phyloP scores from a whole-genome alignment of 2,888 invertebrate species.

The Cephus sareptanus region DNA sequence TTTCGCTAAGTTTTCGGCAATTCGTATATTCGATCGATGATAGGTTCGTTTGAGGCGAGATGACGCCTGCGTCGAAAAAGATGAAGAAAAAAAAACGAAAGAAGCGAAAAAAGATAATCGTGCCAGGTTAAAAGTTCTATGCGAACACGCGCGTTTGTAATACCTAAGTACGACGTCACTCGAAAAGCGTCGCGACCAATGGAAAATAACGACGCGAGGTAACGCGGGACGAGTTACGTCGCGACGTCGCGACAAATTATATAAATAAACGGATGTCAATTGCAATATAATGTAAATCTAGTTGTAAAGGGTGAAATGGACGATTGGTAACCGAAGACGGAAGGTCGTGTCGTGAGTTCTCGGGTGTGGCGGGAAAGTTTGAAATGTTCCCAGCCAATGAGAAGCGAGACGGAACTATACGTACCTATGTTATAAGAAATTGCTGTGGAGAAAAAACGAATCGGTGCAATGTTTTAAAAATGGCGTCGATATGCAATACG shows the following conservation, averaged over 20 bases:
- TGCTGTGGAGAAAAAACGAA: too few relatives aligned
- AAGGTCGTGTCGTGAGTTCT: neutral
- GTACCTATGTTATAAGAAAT: too few relatives aligned
- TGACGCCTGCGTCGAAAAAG: slow-evolving; percentile 21
- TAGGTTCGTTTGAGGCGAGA: slow-evolving; percentile 24
- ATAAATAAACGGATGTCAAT: slow-evolving; percentile 56
- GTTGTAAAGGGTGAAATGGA: slow-evolving; percentile 27
- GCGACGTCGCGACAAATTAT: slow-evolving; percentile 30
- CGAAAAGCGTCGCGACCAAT: neutral
- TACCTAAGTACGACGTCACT: slow-evolving; percentile 16
- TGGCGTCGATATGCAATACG: too few relatives aligned
- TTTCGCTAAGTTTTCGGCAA: slow-evolving; percentile 35
- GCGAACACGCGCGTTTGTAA: slow-evolving; percentile 21
- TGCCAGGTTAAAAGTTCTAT: slow-evolving; percentile 6
- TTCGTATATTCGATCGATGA: slow-evolving; percentile 20
- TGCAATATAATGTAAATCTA: slow-evolving; percentile 49
- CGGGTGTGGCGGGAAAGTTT: too few relatives aligned
- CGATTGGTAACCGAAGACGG: neutral
- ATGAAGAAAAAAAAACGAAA: slow-evolving; percentile 17
- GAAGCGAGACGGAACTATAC: too few relatives aligned
- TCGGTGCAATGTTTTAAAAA: too few relatives aligned
- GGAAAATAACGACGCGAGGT: neutral
- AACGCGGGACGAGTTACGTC: neutral
- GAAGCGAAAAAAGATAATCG: slow-evolving; percentile 17
- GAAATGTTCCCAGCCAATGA: too few relatives aligned